These are phyloP conservation scores for Tridacna crocea DNA, from an alignment of 2,888 invertebrate species.

Conservation along the genomic window DNA sequence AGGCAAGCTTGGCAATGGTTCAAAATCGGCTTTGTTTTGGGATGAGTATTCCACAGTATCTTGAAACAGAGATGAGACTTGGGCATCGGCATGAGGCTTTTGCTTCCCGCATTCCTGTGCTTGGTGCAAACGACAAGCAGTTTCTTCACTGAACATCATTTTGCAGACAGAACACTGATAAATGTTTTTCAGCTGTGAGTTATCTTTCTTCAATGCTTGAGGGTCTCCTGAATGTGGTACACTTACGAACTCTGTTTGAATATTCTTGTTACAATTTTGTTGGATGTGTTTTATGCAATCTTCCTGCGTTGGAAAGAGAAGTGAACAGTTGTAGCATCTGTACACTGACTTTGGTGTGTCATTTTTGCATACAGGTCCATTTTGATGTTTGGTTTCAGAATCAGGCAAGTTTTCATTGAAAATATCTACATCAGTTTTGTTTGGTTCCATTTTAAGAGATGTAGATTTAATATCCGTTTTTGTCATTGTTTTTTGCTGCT, in stretches of 20 bases:
- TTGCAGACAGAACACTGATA: conserved; percentile 53
- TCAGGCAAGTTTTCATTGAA: neutral
- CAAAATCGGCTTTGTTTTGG: neutral
- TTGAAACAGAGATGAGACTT: conserved; percentile 12
- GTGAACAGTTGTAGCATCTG: conserved; percentile 45
- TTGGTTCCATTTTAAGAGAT: neutral
- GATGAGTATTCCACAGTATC: conserved; percentile 11
- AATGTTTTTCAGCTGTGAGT: conserved; percentile 33
- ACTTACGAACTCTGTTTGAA: conserved; percentile 9
- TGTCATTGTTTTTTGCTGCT: neutral
- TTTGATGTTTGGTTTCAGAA: neutral
- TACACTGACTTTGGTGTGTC: neutral
- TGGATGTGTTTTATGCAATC: conserved; percentile 51
- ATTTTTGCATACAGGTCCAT: neutral
- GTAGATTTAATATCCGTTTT: neutral
- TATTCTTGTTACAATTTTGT: conserved; percentile 31
- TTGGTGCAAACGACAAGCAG: conserved; percentile 45
- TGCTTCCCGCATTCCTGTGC: conserved; percentile 29
- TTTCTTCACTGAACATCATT: conserved; percentile 46
- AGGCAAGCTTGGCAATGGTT: conserved; percentile 28
- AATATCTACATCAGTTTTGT: neutral
- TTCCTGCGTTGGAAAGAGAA: conserved; percentile 40
- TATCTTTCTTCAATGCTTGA: neutral
- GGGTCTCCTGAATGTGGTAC: neutral
- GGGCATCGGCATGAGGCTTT: conserved; percentile 17